phyloP scores from a whole-genome alignment of 2,113 vertebrate species.

The Columba janthina region DNA sequence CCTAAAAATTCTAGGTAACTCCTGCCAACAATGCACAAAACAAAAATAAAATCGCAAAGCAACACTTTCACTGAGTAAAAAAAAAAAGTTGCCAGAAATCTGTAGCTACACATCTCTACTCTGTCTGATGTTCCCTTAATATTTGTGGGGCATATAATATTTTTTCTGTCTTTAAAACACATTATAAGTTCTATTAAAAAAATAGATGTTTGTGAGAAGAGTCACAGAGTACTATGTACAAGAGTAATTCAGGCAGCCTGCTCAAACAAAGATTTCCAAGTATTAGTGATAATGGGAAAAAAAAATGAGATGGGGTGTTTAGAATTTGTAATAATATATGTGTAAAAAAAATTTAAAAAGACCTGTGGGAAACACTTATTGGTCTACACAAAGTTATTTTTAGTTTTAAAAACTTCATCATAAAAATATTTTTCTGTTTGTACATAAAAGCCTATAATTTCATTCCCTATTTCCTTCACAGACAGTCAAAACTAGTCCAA shows the following conservation, averaged over 20 bases:
- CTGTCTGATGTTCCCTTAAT: background rate
- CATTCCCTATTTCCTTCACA: background rate
- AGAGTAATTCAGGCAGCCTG: background rate
- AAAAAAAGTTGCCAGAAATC: background rate
- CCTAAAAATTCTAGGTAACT: background rate
- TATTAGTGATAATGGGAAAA: background rate
- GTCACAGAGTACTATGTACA: background rate
- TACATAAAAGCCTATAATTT: background rate
- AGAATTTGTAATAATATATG: background rate
- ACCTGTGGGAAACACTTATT: background rate
- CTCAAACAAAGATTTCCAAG: background rate
- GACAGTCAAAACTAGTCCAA: background rate
- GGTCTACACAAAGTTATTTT: background rate
- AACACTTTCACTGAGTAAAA: background rate
- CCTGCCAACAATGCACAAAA: background rate
- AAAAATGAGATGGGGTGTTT: background rate
- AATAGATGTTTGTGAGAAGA: background rate
- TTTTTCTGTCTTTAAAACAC: background rate
- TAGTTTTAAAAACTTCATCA: background rate
- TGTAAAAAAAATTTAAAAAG: background rate
- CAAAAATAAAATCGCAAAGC: background rate
- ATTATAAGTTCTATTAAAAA: background rate
- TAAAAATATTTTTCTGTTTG: background rate
- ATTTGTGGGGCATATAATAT: background rate
- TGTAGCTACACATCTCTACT: background rate